Conservation (phyloP, 2,113 vertebrate species). For the Riparia riparia region DNA sequence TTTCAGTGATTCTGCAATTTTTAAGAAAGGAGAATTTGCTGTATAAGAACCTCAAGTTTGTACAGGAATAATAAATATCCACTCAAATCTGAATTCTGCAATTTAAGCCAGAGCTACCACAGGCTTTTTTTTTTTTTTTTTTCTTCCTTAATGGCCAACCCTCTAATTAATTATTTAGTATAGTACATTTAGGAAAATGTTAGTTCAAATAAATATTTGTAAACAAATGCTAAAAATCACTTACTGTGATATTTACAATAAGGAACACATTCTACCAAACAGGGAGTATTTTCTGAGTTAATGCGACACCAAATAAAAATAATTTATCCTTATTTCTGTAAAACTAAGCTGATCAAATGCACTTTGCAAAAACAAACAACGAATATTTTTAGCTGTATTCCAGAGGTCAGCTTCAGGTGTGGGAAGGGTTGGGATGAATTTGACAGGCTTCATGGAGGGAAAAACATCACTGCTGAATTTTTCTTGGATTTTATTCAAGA, state of each 20-base stretch:
- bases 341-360: neutral
- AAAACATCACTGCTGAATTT: neutral
- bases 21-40: neutral
- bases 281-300: neutral
- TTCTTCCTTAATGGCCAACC: neutral
- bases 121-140: neutral
- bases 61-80: neutral
- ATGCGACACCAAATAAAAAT: neutral
- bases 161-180: slow-evolving; percentile 31
- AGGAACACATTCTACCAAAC: neutral
- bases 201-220: neutral
- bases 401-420: neutral
- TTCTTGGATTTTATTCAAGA: slow-evolving; percentile 3
- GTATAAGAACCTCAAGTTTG: neutral
- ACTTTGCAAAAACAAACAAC: neutral
- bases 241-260: neutral
- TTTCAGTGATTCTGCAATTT: neutral
- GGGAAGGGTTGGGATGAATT: neutral
- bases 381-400: neutral
- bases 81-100: neutral
- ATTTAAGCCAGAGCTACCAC: neutral
- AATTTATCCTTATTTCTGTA: neutral
- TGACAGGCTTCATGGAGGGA: neutral
- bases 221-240: neutral
- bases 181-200: neutral